Evolutionary conservation across 2,113 vertebrate genomes (phyloP).

Genomic region (Dissostichus mawsoni): DNA sequence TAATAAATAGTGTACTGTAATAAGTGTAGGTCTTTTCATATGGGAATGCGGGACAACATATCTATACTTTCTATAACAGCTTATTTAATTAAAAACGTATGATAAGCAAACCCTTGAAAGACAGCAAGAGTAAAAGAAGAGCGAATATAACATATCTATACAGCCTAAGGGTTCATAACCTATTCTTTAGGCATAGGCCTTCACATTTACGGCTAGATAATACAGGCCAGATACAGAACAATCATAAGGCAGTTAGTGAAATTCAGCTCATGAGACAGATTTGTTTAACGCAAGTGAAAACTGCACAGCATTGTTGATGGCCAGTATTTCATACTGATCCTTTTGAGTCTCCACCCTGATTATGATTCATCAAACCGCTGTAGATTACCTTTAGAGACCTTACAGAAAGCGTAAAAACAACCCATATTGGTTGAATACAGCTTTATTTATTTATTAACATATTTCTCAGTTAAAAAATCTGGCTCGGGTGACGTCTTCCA

Average conservation of each 20-base stretch:
- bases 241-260: background rate
- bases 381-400: background rate
- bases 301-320: background rate
- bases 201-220: background rate
- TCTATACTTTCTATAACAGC: background rate
- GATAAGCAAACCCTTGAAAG: background rate
- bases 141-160: background rate
- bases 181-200: background rate
- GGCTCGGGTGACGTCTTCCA: constrained; percentile 48
- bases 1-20: background rate
- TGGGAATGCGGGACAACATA: background rate
- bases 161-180: background rate
- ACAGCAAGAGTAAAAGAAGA: background rate
- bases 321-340: constrained; percentile 11
- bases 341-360: constrained; percentile 45
- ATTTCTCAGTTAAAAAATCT: constrained; percentile 5
- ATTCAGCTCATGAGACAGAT: background rate
- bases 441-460: background rate
- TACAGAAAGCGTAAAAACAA: background rate
- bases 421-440: background rate
- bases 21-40: background rate
- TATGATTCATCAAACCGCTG: constrained; percentile 19
- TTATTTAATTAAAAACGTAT: background rate
- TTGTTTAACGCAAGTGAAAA: background rate
- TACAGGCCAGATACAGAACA: background rate